Evolutionary conservation across 2,888 invertebrate genomes (phyloP), one percentile per base, ranked within the genome.

Genomic region (Cryptus armator): DNA sequence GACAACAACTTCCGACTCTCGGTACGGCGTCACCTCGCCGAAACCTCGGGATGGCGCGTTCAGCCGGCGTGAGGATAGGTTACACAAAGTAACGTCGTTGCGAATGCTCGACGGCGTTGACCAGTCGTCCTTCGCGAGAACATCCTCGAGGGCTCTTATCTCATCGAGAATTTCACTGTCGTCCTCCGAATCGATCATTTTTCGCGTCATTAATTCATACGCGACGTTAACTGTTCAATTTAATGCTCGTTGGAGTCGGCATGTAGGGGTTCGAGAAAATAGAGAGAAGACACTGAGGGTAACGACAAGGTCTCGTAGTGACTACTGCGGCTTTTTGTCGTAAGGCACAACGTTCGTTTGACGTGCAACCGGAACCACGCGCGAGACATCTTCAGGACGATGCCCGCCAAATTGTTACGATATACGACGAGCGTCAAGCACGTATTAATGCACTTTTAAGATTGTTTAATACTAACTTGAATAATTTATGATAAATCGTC

Each of bases 151-250:
- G 12, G 90, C 90, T 78, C 87, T 84, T 74, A 92, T 92, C 32
- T 93, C 92, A n/a, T 90, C 90, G 16, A 91, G 84, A 32, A 92
- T 83, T 10, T 87, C 86, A 12, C 83, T 78, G 32, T 88, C 87
- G 56, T 91, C 90, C 24, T 91, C 92, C 3, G 85, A 86, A n/a
- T 92, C 91, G 62, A 89, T 91, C 91, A 92, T 92, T n/a, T 51
- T 24, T 64, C 14, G 10, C 5, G 12, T 32, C 14, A 12, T n/a
- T 29, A 29, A 29, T 59, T 10, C 5, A 1, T 32, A 12, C 59
- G 6, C n/a, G 1, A 29, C 24, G 12, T 29, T 6, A 29, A 59
- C 32, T 24, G 14, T 32, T 9, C 5, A 14, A 5, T 59, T 3
- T 12, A 14, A 12, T 5, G 59, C 59, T 59, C 59, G 53, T 16